phyloP scores from a whole-genome alignment of 2,888 invertebrate species.

The Diarsia dahlii region DNA sequence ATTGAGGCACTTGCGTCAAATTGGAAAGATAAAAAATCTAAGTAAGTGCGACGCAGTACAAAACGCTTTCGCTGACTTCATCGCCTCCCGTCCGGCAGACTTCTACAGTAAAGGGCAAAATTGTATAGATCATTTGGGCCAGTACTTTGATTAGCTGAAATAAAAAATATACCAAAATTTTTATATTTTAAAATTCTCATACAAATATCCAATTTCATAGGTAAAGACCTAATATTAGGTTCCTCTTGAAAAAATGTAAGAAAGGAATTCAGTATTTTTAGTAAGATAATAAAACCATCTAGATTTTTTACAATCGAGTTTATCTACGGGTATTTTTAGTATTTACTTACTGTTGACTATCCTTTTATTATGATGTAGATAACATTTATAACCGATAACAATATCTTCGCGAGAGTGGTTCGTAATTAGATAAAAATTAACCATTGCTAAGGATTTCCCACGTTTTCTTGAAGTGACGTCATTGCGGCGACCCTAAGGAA shows the following conservation, averaged over 20 bases:
- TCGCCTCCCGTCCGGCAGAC: too few relatives aligned
- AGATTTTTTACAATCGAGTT: background rate
- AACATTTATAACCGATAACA: constrained; percentile 39
- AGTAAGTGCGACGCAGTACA: too few relatives aligned
- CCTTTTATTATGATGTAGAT: constrained; percentile 42
- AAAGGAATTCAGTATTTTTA: constrained; percentile 6
- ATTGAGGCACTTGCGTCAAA: too few relatives aligned
- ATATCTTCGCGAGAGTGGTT: constrained; percentile 4
- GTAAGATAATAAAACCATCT: background rate
- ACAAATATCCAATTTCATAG: too few relatives aligned
- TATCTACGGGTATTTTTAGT: constrained; percentile 23
- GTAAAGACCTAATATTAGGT: too few relatives aligned
- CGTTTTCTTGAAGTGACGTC: constrained; percentile 12
- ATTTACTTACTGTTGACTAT: constrained; percentile 34
- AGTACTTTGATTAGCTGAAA: too few relatives aligned
- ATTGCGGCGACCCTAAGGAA: background rate
- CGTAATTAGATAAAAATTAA: background rate
- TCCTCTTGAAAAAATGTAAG: background rate
- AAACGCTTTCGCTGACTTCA: too few relatives aligned
- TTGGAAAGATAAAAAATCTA: too few relatives aligned
- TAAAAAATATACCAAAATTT: too few relatives aligned
- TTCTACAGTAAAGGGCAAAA: too few relatives aligned
- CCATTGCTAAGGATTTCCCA: constrained; percentile 25
- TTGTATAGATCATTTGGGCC: too few relatives aligned
- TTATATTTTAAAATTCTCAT: too few relatives aligned